Evolutionary conservation across 2,888 invertebrate genomes (phyloP).

Genomic region (Petrophora chlorosata): DNA sequence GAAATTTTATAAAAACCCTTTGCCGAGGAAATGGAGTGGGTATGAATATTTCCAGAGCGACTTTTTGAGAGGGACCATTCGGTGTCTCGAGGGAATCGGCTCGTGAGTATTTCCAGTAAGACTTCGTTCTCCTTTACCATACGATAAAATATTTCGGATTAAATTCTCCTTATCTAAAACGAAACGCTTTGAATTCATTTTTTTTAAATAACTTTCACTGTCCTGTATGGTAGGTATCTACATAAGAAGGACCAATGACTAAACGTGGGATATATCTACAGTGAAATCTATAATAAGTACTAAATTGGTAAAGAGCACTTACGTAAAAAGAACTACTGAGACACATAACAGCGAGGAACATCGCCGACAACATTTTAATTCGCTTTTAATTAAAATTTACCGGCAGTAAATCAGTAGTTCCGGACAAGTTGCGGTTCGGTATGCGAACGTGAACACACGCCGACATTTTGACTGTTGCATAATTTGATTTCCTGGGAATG

Average conservation of each 20-base stretch:
- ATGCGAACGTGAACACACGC: constrained; percentile 32
- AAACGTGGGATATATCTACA: too few species aligned
- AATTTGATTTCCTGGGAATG: constrained; percentile 22
- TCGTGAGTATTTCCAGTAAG: constrained; percentile 7
- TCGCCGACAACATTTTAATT: constrained; percentile 52
- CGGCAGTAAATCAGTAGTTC: constrained; percentile 57
- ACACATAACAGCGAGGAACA: constrained; percentile 14
- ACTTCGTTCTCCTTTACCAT: constrained; percentile 12
- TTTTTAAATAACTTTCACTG: too few species aligned
- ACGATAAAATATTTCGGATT: too few species aligned
- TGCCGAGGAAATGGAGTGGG: constrained; percentile 50
- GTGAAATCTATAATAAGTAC: too few species aligned
- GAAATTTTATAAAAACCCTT: constrained; percentile 53
- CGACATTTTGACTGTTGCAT: constrained; percentile 39
- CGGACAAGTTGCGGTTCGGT: constrained; percentile 44
- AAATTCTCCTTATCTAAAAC: too few species aligned
- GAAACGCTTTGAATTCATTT: too few species aligned
- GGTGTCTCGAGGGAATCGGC: constrained; percentile 47
- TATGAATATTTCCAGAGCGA: constrained; percentile 52
- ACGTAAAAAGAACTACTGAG: too few species aligned
- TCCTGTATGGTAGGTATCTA: too few species aligned
- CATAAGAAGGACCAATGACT: too few species aligned
- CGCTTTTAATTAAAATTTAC: constrained; percentile 60
- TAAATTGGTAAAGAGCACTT: too few species aligned
- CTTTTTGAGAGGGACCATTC: constrained; percentile 48